Conservation (phyloP, 2,797 vertebrate genomes). For the Tinamus major region DNA sequence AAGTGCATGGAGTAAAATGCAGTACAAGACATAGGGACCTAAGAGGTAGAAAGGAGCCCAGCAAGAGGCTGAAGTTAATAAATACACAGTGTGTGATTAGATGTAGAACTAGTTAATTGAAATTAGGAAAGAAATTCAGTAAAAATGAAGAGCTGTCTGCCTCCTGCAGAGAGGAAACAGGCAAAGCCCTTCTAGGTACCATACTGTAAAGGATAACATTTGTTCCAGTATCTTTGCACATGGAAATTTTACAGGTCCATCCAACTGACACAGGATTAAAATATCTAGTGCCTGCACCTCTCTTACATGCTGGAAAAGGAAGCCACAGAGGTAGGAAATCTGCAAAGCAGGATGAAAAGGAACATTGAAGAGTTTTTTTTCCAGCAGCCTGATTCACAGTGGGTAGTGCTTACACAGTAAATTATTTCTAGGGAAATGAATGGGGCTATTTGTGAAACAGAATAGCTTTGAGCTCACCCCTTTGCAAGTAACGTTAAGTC, state of each 20-base stretch:
- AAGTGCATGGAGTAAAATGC: not conserved
- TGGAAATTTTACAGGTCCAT: not conserved
- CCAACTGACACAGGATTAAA: not conserved
- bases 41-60: not conserved
- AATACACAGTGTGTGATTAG: not conserved
- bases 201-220: not conserved
- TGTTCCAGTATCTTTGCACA: not conserved
- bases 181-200: not conserved
- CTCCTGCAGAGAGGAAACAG: not conserved
- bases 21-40: not conserved
- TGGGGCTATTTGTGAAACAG: slow-evolving; percentile 17
- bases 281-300: not conserved
- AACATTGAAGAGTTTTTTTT: slow-evolving; percentile 22
- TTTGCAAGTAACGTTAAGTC: not conserved
- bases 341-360: slow-evolving; percentile 1
- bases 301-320: not conserved
- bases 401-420: not conserved
- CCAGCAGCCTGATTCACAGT: slow-evolving; percentile 27
- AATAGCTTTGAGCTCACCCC: slow-evolving; percentile 1
- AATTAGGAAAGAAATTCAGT: not conserved
- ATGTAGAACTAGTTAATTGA: not conserved
- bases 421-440: slow-evolving; percentile 21
- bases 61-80: not conserved
- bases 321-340: not conserved
- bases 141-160: not conserved